These are phyloP conservation scores for Pogonognathellus flavescens DNA, from an alignment of 1,140 invertebrate species.

Conservation along the genomic window DNA sequence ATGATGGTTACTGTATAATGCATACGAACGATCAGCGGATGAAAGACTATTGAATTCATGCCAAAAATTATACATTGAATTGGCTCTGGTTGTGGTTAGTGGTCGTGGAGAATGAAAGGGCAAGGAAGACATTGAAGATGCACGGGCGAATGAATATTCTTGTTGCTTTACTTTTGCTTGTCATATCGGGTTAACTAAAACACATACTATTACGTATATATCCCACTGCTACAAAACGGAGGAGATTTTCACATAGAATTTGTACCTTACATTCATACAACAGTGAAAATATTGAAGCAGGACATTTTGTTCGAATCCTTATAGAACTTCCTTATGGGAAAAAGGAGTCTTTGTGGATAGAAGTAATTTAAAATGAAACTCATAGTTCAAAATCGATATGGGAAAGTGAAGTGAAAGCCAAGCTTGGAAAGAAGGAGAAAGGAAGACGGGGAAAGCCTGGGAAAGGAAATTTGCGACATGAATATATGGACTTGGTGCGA, in stretches of 20 bases:
- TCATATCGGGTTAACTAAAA: neutral
- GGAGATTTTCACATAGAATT: neutral
- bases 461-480: neutral
- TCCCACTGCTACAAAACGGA: neutral
- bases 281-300: too few species aligned
- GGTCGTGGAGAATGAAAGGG: neutral
- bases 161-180: neutral
- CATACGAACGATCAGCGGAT: too few species aligned
- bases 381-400: constrained; percentile 12
- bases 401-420: neutral
- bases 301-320: too few species aligned
- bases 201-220: neutral
- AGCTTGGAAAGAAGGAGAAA: neutral
- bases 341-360: too few species aligned
- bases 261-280: neutral
- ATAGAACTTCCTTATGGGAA: too few species aligned
- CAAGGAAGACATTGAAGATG: constrained; percentile 2
- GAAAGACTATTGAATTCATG: constrained; percentile 40
- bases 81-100: neutral
- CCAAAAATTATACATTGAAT: constrained; percentile 52
- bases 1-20: too few species aligned
- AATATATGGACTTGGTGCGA: neutral
- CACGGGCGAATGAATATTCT: constrained; percentile 28
- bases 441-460: too few species aligned
- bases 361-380: neutral